A percentile compares a stretch with the other conserved stretches of the same genome.
These are phyloP conservation scores for Eurosta solidaginis DNA, from an alignment of 1,140 invertebrate species.

Conservation along the genomic window DNA sequence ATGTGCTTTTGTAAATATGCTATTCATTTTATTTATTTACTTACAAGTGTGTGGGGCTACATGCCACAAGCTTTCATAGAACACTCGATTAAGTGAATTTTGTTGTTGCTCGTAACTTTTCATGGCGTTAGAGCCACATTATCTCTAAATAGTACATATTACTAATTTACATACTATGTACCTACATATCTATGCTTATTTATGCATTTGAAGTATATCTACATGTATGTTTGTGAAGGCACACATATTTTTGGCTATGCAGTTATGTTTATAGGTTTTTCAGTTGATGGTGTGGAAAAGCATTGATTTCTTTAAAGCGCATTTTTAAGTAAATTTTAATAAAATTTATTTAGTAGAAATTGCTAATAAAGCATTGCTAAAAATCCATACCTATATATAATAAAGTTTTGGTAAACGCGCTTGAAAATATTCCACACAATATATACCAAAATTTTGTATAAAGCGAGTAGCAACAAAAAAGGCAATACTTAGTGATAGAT, in stretches of 20 bases:
- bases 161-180: too few species aligned
- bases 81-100: not conserved
- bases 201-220: not conserved
- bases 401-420: too few species aligned
- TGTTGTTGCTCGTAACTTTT: not conserved
- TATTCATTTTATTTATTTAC: slow-evolving; percentile 23
- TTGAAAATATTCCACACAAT: too few species aligned
- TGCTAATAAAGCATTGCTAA: too few species aligned
- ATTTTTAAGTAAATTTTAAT: not conserved
- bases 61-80: slow-evolving; percentile 8
- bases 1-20: slow-evolving; percentile 1
- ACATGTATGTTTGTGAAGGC: not conserved
- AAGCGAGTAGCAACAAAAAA: too few species aligned
- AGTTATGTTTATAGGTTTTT: not conserved
- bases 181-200: too few species aligned
- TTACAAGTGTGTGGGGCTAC: slow-evolving; percentile 4
- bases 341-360: too few species aligned
- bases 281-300: not conserved
- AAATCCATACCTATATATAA: too few species aligned
- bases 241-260: not conserved
- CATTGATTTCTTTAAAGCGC: slow-evolving; percentile 18
- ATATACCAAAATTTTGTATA: too few species aligned
- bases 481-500: too few species aligned
- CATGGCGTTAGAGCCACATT: not conserved
- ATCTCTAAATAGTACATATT: too few species aligned